Conservation (phyloP, 2,888 invertebrate genomes). For the Ischnus inquisitorius region DNA sequence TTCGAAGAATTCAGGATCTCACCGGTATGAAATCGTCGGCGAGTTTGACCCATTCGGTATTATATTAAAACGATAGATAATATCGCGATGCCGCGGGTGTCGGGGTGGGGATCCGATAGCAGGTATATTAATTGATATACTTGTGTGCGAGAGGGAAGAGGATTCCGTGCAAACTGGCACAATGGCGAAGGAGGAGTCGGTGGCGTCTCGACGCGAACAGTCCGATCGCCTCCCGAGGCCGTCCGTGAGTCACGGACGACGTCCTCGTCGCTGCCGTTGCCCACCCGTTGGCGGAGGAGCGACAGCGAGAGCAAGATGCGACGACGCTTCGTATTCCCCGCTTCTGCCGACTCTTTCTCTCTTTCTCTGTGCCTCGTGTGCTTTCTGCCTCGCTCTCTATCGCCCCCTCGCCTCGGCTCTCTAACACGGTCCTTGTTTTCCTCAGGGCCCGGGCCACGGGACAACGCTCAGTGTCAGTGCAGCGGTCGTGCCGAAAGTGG, state of each 20-base stretch:
- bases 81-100: neutral
- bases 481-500: slow-evolving; percentile 75
- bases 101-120: slow-evolving; percentile 12
- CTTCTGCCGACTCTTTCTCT: slow-evolving; percentile 36
- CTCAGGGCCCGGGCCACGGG: slow-evolving; percentile 72
- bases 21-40: neutral
- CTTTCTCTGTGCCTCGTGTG: slow-evolving; percentile 34
- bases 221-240: slow-evolving; percentile 68
- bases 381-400: slow-evolving; percentile 17
- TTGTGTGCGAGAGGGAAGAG: slow-evolving; percentile 45
- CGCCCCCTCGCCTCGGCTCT: slow-evolving; percentile 46
- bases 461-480: slow-evolving; percentile 76
- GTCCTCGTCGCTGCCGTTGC: slow-evolving; percentile 52
- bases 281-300: slow-evolving; percentile 56
- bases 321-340: slow-evolving; percentile 26
- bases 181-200: slow-evolving; percentile 75
- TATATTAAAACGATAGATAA: slow-evolving; percentile 3
- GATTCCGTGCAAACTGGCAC: slow-evolving; percentile 72
- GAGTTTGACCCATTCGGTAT: neutral
- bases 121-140: slow-evolving; percentile 60
- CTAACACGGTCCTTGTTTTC: slow-evolving; percentile 66
- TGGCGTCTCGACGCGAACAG: slow-evolving; percentile 65
- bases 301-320: slow-evolving; percentile 41
- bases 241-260: slow-evolving; percentile 69
- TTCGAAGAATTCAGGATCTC: neutral